Percentiles rank a stretch among this genome's conserved stretches.
Evolutionary conservation across 2,888 invertebrate species (phyloP).

Genomic region (Vanessa cardui): DNA sequence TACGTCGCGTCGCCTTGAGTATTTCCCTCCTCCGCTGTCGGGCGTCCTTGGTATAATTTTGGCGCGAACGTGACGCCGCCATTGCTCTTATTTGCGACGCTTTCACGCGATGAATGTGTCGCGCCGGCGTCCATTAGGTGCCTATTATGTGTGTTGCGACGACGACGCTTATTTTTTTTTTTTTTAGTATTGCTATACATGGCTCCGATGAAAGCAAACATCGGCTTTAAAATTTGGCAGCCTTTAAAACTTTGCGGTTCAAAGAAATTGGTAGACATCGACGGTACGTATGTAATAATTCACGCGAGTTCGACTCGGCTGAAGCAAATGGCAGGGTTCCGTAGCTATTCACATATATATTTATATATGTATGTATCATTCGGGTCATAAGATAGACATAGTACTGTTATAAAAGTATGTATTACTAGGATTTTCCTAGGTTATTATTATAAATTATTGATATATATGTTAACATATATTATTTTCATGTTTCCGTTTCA

Average conservation of each 20-base stretch:
- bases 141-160: constrained; percentile 68
- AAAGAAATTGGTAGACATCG: constrained; percentile 7
- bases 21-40: constrained; percentile 20
- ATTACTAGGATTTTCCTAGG: no score
- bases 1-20: constrained; percentile 12
- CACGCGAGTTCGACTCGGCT: neutral
- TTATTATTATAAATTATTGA: no score
- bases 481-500: no score
- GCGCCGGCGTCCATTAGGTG: constrained; percentile 69
- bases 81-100: constrained; percentile 58
- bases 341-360: no score
- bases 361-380: no score
- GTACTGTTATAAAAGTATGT: no score
- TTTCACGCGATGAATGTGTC: constrained; percentile 66
- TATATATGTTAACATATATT: no score
- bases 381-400: no score
- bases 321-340: no score
- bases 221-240: constrained; percentile 24
- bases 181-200: constrained; percentile 39
- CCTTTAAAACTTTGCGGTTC: constrained; percentile 27
- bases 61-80: constrained; percentile 47
- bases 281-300: neutral
- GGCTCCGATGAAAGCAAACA: constrained; percentile 16
- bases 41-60: constrained; percentile 46
- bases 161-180: constrained; percentile 45